Conservation (phyloP, 2,797 vertebrate species). For the Sciurus vulgaris region DNA sequence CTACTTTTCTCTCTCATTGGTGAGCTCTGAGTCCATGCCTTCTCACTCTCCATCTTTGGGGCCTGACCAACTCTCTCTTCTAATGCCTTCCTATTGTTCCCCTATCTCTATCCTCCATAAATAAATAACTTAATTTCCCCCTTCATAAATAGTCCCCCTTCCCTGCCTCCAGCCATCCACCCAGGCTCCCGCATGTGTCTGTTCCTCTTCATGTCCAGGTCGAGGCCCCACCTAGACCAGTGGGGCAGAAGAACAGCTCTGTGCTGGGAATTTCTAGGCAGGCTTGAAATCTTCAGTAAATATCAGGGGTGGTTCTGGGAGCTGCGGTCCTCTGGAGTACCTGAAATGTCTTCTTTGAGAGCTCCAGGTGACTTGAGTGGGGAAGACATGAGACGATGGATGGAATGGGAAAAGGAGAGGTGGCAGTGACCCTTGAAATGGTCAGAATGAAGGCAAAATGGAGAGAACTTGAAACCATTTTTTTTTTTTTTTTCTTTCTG, state of each 20-base stretch:
- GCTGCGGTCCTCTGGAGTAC: neutral
- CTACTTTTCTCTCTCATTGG: neutral
- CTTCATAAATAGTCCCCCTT: conserved; percentile 79
- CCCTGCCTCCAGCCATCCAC: conserved; percentile 6
- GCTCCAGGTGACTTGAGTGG: neutral
- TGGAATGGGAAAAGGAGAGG: conserved; percentile 35
- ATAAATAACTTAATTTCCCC: conserved; percentile 83
- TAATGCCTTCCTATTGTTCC: neutral
- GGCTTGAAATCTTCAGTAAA: conserved; percentile 25
- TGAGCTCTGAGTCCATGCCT: neutral
- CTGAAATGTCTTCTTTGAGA: conserved; percentile 27
- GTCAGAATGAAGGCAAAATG: conserved; percentile 50
- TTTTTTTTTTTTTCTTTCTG: conserved; percentile 35
- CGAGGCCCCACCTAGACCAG: neutral
- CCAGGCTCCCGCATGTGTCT: neutral
- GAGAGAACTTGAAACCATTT: conserved; percentile 38
- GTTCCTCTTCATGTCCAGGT: neutral
- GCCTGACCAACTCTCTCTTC: neutral
- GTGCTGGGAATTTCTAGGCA: conserved; percentile 13
- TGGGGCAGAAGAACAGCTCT: neutral
- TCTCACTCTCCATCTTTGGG: neutral
- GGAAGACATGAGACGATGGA: conserved; percentile 57
- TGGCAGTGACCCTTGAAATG: neutral
- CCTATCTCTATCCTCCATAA: conserved; percentile 71
- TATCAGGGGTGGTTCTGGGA: neutral